A percentile compares a stretch with the other conserved stretches of the same genome.
phyloP scores from a whole-genome alignment of 2,113 vertebrate genomes.

The Vulpes ferrilata region DNA sequence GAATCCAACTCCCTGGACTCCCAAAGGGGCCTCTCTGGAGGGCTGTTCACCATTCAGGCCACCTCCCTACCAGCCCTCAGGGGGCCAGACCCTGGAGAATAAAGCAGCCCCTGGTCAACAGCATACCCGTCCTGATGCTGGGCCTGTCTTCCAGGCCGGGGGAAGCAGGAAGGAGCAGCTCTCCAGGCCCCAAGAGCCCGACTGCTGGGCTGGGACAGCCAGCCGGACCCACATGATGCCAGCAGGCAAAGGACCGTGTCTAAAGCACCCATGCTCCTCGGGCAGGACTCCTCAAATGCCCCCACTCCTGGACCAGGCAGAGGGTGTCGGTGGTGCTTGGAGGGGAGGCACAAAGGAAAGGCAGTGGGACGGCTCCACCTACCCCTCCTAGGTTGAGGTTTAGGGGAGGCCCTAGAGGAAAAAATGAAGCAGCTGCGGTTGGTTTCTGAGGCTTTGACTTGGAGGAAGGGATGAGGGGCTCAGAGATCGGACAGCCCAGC shows the following conservation, averaged over 20 bases:
- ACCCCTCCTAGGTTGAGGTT: neutral
- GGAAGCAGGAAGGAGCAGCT: neutral
- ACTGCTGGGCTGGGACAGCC: neutral
- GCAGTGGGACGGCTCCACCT: no score
- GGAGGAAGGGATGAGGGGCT: neutral
- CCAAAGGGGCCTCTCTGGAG: neutral
- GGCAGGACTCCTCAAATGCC: neutral
- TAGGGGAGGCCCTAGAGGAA: neutral
- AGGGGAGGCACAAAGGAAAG: neutral
- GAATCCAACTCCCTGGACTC: neutral
- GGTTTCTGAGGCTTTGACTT: neutral
- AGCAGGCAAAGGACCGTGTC: neutral
- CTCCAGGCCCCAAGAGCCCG: neutral
- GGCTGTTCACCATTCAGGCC: neutral
- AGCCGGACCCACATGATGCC: neutral
- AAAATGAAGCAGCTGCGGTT: neutral
- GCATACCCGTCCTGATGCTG: neutral
- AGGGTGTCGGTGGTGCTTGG: neutral
- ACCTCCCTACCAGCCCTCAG: neutral
- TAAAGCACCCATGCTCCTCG: neutral
- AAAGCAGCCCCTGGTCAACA: neutral
- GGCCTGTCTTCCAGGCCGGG: neutral
- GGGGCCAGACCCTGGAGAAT: neutral
- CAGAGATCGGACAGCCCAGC: accelerated
- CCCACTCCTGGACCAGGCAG: neutral